phyloP scores from a whole-genome alignment of 2,113 vertebrate species.

The Meles meles region DNA sequence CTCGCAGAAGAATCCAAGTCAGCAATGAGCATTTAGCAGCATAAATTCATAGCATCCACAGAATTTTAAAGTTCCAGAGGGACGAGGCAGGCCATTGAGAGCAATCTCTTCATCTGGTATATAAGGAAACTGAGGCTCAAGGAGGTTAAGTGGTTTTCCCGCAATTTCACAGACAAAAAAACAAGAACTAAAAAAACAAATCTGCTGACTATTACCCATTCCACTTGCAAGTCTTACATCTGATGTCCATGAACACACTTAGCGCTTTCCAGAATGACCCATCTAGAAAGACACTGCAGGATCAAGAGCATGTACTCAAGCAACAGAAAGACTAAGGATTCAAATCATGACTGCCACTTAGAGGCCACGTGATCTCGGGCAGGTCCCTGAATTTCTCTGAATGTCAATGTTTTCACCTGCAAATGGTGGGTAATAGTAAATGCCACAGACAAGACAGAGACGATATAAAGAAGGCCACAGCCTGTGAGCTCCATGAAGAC shows the following conservation, averaged over 20 bases:
- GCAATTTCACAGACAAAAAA: not conserved
- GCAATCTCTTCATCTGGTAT: not conserved
- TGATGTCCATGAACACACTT: not conserved
- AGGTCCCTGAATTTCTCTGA: slow-evolving; percentile 9
- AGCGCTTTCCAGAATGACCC: not conserved
- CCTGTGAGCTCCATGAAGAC: not conserved
- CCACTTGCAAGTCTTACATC: not conserved
- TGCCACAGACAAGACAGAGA: not conserved
- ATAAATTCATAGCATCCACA: not conserved
- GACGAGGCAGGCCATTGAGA: not conserved
- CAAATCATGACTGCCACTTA: not conserved
- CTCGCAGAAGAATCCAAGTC: not conserved
- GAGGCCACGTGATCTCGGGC: not conserved
- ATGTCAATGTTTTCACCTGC: not conserved
- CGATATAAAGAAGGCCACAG: not conserved
- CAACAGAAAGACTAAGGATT: not conserved
- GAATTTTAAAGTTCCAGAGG: not conserved
- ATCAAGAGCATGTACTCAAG: not conserved
- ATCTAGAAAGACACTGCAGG: not conserved
- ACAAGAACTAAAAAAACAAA: not conserved
- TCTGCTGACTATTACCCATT: not conserved
- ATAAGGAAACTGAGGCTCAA: not conserved
- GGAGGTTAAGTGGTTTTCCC: not conserved
- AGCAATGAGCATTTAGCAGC: not conserved
- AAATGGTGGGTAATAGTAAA: not conserved